Percentiles rank a stretch among this genome's conserved stretches.
Conservation (phyloP, 2,797 vertebrate species). For the Oreochromis grahami region DNA sequence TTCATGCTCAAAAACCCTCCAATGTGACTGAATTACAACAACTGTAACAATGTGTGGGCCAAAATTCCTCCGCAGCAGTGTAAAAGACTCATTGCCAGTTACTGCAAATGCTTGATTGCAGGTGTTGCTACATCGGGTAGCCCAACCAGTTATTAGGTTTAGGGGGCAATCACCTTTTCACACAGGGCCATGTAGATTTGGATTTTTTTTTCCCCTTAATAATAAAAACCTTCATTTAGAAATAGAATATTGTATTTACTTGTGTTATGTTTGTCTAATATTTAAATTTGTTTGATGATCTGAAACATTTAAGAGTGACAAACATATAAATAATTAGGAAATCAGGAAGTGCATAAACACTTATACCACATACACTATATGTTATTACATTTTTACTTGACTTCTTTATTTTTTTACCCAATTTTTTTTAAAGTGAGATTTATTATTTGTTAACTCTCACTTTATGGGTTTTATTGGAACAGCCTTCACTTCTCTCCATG, state of each 20-base stretch:
- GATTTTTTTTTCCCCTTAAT: neutral
- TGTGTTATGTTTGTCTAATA: neutral
- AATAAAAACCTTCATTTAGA: neutral
- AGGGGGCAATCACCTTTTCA: neutral
- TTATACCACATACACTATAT: neutral
- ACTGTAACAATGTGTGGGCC: neutral
- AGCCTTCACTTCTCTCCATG: slow-evolving; percentile 50
- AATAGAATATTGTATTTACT: neutral
- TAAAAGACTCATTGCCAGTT: neutral
- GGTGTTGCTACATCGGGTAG: neutral
- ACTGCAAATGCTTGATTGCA: neutral
- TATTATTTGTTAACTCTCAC: neutral
- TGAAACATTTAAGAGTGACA: neutral
- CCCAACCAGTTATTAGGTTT: neutral
- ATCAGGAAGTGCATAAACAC: neutral
- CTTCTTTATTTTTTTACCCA: neutral
- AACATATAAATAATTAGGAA: neutral
- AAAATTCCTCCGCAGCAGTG: neutral
- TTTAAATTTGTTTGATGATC: neutral
- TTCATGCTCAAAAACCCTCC: neutral
- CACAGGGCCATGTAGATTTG: neutral
- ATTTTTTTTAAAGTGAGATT: neutral
- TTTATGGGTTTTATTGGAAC: slow-evolving; percentile 4
- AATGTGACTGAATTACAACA: neutral
- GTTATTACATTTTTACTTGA: neutral